Evolutionary conservation across 2,113 vertebrate genomes (phyloP), one percentile per base, ranked within the genome.

Genomic region (Hyperoodon ampullatus): DNA sequence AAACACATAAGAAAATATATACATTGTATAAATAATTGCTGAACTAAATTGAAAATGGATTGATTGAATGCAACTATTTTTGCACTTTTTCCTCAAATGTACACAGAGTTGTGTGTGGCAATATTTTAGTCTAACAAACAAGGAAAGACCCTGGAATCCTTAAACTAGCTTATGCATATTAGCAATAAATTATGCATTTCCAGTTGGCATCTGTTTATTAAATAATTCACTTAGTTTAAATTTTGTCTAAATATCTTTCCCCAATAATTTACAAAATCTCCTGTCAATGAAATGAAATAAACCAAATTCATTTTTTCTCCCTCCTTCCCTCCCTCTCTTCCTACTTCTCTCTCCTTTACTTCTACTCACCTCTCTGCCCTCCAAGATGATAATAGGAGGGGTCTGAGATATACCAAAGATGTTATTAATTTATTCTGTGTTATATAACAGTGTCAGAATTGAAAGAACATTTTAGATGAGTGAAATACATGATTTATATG

Each of bases 211-310:
- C 84, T 97, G 50, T 97, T 98, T 97, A 97, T 96, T 98, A 97
- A 98, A 98, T 98, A 98, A 98, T 98, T 98, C 74, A 98, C 75
- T 97, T 95, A 94, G 78, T 88, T 98, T 98, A 98, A 98, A 97
- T 93, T 98, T 92, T 96, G 21, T 97, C 58, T 97, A 98, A 98
- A 92, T 97, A 98, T 93, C 0, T 66, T 92, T 86, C 75, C n/a
- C 91, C 77, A 94, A 97, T 93, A 97, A 98, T 97, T 97, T 97
- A 94, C 96, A 75, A 95, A 96, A 88, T 92, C 55, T 96, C 80
- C 61, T 98, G 96, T 93, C 66, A 81, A 66, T 92, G 75, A 98
- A 97, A 90, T 89, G 35, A 66, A 98, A 55, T 58, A 97, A 19
- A 66, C 16, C 71, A 71, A 97, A 91, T 93, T 80, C 33, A 77